phyloP scores from a whole-genome alignment of 2,797 vertebrate species.

The Anguilla anguilla region DNA sequence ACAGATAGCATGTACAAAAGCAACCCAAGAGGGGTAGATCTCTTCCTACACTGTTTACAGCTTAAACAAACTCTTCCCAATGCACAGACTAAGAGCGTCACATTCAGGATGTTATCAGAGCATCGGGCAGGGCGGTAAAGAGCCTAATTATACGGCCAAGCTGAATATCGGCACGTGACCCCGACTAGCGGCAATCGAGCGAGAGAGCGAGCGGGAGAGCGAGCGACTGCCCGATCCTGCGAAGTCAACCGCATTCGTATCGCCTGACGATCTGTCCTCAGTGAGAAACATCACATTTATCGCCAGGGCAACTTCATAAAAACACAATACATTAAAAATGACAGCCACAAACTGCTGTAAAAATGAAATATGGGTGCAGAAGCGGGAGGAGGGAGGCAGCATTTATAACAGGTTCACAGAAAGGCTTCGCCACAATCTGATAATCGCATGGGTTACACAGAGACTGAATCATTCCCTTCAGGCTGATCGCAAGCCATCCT shows the following conservation, averaged over 20 bases:
- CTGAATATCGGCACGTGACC: neutral
- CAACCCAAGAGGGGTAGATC: neutral
- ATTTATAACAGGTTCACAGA: constrained; percentile 1
- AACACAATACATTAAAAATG: constrained; percentile 20
- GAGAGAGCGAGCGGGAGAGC: neutral
- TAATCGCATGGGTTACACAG: neutral
- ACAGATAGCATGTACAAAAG: neutral
- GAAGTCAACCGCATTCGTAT: neutral
- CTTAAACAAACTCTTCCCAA: neutral
- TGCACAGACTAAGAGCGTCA: neutral
- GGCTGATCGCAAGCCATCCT: neutral
- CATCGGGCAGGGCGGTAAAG: neutral
- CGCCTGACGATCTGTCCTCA: neutral
- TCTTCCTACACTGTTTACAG: neutral
- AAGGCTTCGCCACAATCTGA: neutral
- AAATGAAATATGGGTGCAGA: constrained; percentile 6
- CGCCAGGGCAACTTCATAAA: constrained; percentile 4
- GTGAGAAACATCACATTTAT: neutral
- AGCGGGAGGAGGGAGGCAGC: neutral
- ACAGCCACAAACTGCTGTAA: neutral
- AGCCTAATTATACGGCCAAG: neutral
- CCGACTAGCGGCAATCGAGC: neutral
- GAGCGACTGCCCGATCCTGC: neutral
- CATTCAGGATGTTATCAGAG: neutral
- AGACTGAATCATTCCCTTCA: neutral